Evolutionary conservation across 1,140 invertebrate species (phyloP).

Genomic region (Drosophila oshimai): DNA sequence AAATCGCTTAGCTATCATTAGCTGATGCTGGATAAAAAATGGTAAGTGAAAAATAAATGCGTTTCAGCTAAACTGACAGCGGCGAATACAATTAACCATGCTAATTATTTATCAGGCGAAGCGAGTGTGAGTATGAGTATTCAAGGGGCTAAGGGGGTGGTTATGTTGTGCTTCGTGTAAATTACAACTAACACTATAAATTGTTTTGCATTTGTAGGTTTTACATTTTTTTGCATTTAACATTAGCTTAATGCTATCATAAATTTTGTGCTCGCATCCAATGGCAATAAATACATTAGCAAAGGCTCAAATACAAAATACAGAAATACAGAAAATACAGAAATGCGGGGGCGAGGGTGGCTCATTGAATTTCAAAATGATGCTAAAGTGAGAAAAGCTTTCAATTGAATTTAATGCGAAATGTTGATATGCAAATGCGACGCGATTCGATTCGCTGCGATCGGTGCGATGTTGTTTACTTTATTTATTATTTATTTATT

Average conservation of each 20-base stretch:
- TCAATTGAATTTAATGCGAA: slow-evolving; percentile 79
- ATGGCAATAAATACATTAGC: slow-evolving; percentile 71
- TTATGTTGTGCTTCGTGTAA: slow-evolving; percentile 60
- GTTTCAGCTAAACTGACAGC: slow-evolving; percentile 18
- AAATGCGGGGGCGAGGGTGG: slow-evolving; percentile 40
- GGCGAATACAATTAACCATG: slow-evolving; percentile 3
- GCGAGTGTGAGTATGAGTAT: too few relatives aligned
- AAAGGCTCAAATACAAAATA: slow-evolving; percentile 1
- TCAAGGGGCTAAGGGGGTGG: not conserved
- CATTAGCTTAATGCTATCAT: slow-evolving; percentile 74
- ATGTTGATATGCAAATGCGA: slow-evolving; percentile 76
- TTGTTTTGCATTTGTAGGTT: slow-evolving; percentile 40
- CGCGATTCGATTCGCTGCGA: not conserved
- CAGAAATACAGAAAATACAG: too few relatives aligned
- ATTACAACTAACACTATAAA: slow-evolving; percentile 72
- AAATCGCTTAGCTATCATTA: slow-evolving; percentile 10
- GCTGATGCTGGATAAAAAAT: slow-evolving; percentile 7
- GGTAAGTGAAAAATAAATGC: slow-evolving; percentile 8
- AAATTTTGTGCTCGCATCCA: slow-evolving; percentile 54
- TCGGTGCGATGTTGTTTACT: slow-evolving; percentile 59
- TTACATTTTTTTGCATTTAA: slow-evolving; percentile 44
- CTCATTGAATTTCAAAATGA: slow-evolving; percentile 74
- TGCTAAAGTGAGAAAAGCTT: slow-evolving; percentile 78
- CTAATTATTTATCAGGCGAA: not conserved
- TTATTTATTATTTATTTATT: slow-evolving; percentile 76